These are phyloP conservation scores for Iselma pallidipennis DNA, from an alignment of 2,888 invertebrate genomes.

Conservation along the genomic window DNA sequence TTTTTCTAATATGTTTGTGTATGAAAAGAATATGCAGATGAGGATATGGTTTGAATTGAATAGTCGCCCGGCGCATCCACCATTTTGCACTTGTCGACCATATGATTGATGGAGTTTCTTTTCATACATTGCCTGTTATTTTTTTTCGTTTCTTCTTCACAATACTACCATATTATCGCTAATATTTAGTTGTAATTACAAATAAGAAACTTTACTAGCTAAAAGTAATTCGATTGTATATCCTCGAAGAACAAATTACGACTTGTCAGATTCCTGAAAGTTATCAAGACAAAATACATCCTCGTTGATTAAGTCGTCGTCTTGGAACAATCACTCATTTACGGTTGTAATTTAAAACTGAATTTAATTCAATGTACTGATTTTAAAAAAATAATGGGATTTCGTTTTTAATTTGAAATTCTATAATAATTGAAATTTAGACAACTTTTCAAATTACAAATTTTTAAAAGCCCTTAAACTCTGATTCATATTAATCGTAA, in stretches of 20 bases:
- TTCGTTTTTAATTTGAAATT: not conserved
- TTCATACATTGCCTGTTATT: no score
- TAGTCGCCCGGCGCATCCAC: not conserved
- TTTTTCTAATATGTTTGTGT: no score
- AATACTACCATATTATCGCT: no score
- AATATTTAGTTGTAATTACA: no score
- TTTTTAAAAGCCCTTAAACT: not conserved
- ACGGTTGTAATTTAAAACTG: not conserved
- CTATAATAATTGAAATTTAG: no score
- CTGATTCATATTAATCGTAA: conserved; percentile 22
- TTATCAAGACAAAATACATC: conserved; percentile 3
- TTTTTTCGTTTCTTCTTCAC: not conserved
- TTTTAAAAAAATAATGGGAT: not conserved
- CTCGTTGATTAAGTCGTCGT: not conserved
- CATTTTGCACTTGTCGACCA: not conserved
- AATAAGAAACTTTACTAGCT: no score
- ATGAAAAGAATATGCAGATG: not conserved
- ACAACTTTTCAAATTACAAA: no score
- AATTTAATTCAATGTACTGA: not conserved
- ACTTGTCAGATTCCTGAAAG: not conserved
- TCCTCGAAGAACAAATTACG: conserved; percentile 5
- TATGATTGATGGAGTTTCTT: no score
- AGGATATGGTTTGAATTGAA: not conserved
- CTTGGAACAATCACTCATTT: not conserved
- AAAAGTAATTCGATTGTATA: conserved; percentile 12